Base-by-base conservation (phyloP, 2,888 invertebrate species). In the Zelleria hepariella region DNA sequence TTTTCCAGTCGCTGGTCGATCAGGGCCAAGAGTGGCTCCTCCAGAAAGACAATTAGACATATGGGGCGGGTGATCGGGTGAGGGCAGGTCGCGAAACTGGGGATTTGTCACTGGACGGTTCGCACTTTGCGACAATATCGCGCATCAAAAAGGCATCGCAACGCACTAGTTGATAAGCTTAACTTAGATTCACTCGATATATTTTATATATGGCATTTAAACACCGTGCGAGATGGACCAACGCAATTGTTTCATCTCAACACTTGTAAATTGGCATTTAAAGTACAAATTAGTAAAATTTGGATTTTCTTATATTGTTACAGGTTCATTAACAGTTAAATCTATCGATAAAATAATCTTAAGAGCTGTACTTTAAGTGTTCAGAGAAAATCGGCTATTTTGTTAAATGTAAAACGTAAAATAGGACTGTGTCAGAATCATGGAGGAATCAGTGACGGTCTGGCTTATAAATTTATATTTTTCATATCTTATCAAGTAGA, bases 1-100 rank as follows among this genome's bases (percentile, higher is more conserved):
- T 88, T 87, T 88, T 88, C 82, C 87, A 88, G 87, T 83, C n/a
- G n/a, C n/a, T 88, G 87, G 87, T 88, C 86, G 88, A 88, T 86
- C 88, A 88, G 87, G 88, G 86, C 80, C 86, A 87, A 86, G 88
- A 88, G 86, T 88, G 88, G 88, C 87, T 88, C 80, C 78, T 88
- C 84, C 88, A 84, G 87, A 88, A 88, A 88, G 88, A 88, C 86
- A 88, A 88, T 88, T 88, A 88, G 84, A 82, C 73, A 78, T 84
- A 81, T 73, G 82, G 82, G 82, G 78, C 81, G 85, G 85, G 54
- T 57, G 78, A 74, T 81, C 81, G 77, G 83, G 81, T 78, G 84
- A 78, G 86, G 86, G 86, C 75, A 81, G 80, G 86, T 86, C 86
- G 86, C 87, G 86, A 85, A 81, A 83, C 82, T 81, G 84, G 86